Conservation (phyloP, 1,140 invertebrate species). For the Drosophila murphyi region DNA sequence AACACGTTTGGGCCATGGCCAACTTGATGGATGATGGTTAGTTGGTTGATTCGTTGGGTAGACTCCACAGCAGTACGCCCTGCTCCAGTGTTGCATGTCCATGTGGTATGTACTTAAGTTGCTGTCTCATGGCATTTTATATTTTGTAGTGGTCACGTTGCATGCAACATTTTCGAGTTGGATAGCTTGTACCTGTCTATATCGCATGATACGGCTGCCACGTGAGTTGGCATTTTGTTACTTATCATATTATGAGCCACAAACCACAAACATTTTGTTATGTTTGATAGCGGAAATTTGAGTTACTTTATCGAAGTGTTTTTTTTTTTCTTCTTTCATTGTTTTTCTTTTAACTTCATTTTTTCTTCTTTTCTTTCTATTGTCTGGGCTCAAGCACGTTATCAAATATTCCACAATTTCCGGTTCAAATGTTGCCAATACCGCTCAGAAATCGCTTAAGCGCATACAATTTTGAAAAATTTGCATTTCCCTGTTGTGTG, state of each 20-base stretch:
- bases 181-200: constrained; percentile 24
- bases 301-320: constrained; percentile 19
- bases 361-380: not conserved
- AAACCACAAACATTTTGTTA: constrained; percentile 46
- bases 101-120: constrained; percentile 33
- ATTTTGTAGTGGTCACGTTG: constrained; percentile 52
- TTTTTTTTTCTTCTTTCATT: constrained; percentile 5
- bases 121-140: constrained; percentile 45
- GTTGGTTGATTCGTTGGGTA: not conserved
- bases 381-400: constrained; percentile 30
- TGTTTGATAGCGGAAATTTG: constrained; percentile 39
- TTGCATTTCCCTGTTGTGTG: constrained; percentile 28
- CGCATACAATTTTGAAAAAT: not conserved
- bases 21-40: constrained; percentile 42
- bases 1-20: constrained; percentile 51
- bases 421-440: constrained; percentile 42
- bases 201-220: constrained; percentile 26
- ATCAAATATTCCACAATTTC: constrained; percentile 49
- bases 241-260: constrained; percentile 38
- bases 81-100: constrained; percentile 24
- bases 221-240: constrained; percentile 34
- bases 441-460: not conserved
- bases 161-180: constrained; percentile 43
- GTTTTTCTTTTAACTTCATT: not conserved
- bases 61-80: constrained; percentile 21